Evolutionary conservation across 2,113 vertebrate genomes (phyloP).

Genomic region (Ariopsis seemanni): DNA sequence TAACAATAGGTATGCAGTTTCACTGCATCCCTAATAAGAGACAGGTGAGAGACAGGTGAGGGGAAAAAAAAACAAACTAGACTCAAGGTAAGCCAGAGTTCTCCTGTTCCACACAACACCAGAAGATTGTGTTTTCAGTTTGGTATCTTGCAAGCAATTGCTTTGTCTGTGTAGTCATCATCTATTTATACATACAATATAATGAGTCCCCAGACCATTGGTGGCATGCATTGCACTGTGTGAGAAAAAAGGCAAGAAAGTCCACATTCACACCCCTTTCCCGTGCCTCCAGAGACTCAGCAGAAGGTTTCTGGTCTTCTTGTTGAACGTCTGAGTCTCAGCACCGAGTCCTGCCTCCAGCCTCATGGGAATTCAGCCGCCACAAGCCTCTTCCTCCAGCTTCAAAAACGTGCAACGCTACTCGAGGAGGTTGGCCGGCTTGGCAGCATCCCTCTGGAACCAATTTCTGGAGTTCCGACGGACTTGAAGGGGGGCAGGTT

Average conservation of each 20-base stretch:
- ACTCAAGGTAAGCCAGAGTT: neutral
- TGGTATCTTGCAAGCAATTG: neutral
- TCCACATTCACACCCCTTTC: slow-evolving; percentile 7
- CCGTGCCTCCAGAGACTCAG: slow-evolving; percentile 13
- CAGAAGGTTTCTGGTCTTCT: slow-evolving; percentile 28
- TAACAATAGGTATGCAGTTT: no score
- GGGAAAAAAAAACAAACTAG: neutral
- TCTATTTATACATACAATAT: slow-evolving; percentile 18
- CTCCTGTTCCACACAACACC: neutral
- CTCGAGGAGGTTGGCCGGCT: slow-evolving; percentile 55
- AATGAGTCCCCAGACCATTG: slow-evolving; percentile 17
- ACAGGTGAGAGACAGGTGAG: slow-evolving; percentile 2
- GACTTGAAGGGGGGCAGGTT: slow-evolving; percentile 39
- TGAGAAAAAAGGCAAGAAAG: neutral
- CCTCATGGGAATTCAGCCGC: slow-evolving; percentile 17
- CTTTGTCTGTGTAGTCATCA: slow-evolving; percentile 7
- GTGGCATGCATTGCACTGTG: neutral
- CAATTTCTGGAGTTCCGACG: slow-evolving; percentile 70
- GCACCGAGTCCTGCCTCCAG: slow-evolving; percentile 19
- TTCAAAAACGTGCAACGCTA: slow-evolving; percentile 55
- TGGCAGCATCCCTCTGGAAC: slow-evolving; percentile 72
- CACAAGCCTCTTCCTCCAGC: slow-evolving; percentile 5
- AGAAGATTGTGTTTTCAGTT: neutral
- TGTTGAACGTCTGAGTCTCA: slow-evolving; percentile 11
- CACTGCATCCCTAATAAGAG: no score